Base-by-base conservation (phyloP, 2,113 vertebrate species). In the Otocyon megalotis region DNA sequence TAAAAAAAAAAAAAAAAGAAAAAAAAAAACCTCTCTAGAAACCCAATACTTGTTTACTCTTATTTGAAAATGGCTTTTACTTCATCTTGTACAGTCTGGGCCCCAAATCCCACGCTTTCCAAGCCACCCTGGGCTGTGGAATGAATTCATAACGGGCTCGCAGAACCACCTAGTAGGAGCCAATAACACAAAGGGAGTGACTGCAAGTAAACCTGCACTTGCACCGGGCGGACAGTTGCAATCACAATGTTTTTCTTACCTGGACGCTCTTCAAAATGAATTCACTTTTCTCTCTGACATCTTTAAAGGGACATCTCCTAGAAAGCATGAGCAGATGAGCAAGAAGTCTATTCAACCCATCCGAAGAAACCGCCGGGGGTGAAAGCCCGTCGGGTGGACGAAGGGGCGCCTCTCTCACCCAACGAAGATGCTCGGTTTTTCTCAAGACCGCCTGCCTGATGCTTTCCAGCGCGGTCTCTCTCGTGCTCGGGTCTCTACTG, bases 261-360 rank as follows among this genome's bases (percentile, higher is more conserved):
- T 99, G 99, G 92, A 99, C 98, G 4, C 77, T 96, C 93, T 97
- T 94, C 48, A 99, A 99, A 96, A 99, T 99, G 32, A 98, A 98
- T 35, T 97, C 80, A 60, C 99, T 99, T 94, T 98, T 99, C 97
- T 99, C 98, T 94, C 98, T 98, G 93, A 99, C 99, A 71, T 99
- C 99, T 97, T 98, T 98, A 97, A 99, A 99, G 54, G 99, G 99
- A 95, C 99, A 99, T 35, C 99, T 98, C 98, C 98, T 99, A 98
- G 99, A 99, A 5, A 99, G 99, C 99, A 99, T 99, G 81, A 99
- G 99, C 88, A 99, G 98, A 1, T 99, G 99, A 67, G 99, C 99
- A 96, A 99, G 98, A 86, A 98, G 98, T 94, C 98, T 98, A 88
- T 99, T 99, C 97, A 99, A 98, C n/a, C 99, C 99, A 20, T 98